Base-by-base conservation (phyloP, 1,140 invertebrate genomes). In the Dendroctonus ponderosae region DNA sequence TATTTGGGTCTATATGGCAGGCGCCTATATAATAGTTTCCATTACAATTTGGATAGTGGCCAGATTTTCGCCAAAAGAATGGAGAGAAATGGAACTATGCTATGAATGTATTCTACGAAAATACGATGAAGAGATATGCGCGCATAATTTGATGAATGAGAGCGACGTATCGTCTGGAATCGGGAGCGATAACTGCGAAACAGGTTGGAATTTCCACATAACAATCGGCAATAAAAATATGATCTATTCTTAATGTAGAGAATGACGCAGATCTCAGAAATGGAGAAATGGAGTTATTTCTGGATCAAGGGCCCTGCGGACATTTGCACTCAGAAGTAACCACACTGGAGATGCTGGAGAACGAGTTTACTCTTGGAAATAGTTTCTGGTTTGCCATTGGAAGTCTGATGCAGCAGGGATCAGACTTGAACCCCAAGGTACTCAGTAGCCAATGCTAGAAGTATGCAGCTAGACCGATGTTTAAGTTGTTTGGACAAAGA, bases 381-480 rank as follows among this genome's bases (percentile, higher is more conserved):
- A 89, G 88, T 81, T 91, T 95, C 79, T 95, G 92, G 92, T 95
- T 95, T 80, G 91, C 92, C 9, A 90, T 97, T 70, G 94, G 94
- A 56, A 94, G 92, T 7, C 86, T 97, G 68, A 96, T 96, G 93
- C 93, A 96, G 80, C 94, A 96, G 84, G 94, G 92, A 69, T 92
- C 90, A 69, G 91, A 93, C 78, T 83, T 94, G 68, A 91, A 91
- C 79, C 93, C 93, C 56, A 89, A 91, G 89, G 86, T 87, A 84
- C 75, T 39, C 49, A 39, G 38, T 53, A 53, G 12, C 9, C 15
- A 9, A 14, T 38, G 51, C 51, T 53, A 53, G 51, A 53, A 53
- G 15, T 46, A 46, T 46, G 44, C 2, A 46, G 44, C 44, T 46
- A 46, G 44, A 46, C 9, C 9, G 12, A 46, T 14, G 4, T 46